Conservation (phyloP, 1,140 invertebrate species). For the Euura lappo region DNA sequence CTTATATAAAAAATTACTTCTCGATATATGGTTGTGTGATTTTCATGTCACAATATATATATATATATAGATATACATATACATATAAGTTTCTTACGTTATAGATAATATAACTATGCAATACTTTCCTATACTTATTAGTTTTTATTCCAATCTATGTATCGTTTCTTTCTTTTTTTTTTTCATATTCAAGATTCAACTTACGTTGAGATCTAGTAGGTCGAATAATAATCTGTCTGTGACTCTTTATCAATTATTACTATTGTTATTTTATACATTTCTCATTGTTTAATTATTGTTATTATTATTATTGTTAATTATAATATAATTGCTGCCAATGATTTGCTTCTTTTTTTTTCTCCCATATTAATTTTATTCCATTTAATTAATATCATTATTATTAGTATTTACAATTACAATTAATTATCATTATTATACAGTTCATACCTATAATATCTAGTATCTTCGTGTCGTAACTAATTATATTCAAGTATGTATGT, state of each 20-base stretch:
- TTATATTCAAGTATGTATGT: slow-evolving; percentile 23
- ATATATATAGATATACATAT: too few species aligned
- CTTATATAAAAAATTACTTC: too few species aligned
- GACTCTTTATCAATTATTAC: slow-evolving; percentile 55
- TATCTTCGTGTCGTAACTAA: neutral
- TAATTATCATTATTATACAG: slow-evolving; percentile 45
- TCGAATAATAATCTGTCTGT: slow-evolving; percentile 48
- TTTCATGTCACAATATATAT: too few species aligned
- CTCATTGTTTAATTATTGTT: slow-evolving; percentile 32
- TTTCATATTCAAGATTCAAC: slow-evolving; percentile 47
- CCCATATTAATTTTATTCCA: too few species aligned
- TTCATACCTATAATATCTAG: slow-evolving; percentile 43
- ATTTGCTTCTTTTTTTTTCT: slow-evolving; percentile 15
- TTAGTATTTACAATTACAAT: slow-evolving; percentile 57
- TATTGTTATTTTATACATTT: slow-evolving; percentile 43
- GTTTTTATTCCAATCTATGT: slow-evolving; percentile 33
- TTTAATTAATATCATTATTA: slow-evolving; percentile 23
- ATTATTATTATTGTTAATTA: slow-evolving; percentile 36
- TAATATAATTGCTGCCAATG: slow-evolving; percentile 46
- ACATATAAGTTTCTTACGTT: too few species aligned
- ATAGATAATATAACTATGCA: too few species aligned
- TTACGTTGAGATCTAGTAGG: slow-evolving; percentile 59
- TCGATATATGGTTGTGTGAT: too few species aligned
- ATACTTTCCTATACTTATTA: neutral
- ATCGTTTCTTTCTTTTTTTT: slow-evolving; percentile 45